Evolutionary conservation across 2,888 invertebrate genomes (phyloP), one percentile per base, ranked within the genome.

Genomic region (Callimorpha dominula): DNA sequence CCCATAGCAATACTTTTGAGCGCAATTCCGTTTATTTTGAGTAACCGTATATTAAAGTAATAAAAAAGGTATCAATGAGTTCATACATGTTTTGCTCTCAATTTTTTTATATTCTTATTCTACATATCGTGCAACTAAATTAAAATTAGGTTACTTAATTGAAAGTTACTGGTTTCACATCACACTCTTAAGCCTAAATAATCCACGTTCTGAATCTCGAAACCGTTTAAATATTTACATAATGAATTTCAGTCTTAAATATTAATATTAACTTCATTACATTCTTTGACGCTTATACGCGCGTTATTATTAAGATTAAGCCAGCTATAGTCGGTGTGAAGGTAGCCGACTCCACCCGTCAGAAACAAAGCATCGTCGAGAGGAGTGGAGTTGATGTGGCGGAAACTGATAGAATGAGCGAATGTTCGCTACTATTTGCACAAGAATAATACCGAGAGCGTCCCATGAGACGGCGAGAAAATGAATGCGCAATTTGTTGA

Each of bases 391-490:
- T 88, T 87, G 89, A 91, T 91, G 91, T 90, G 84, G 85, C 86
- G 91, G 90, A 90, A 92, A 90, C 89, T 88, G 88, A 90, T 89
- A 89, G 89, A 91, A 88, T 82, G 86, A 86, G 85, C 86, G 81
- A 73, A 74, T 77, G 81, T 83, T 84, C 83, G 81, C 79, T 83
- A 86, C 85, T 87, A 86, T 90, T 88, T 88, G 86, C 87, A 86
- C 83, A 78, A 80, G 85, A 84, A 84, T 85, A 85, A 87, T 85
- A 84, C 85, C 73, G 79, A 82, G 80, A 84, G 78, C 81, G 78
- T 82, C 83, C 81, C 80, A 78, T 72, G 85, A 83, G 87, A 87
- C 85, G 84, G 75, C 82, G 80, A 81, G 82, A 85, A 88, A 90
- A 88, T 87, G 88, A 90, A 88, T 87, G 88, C 85, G 87, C 88